Conservation (phyloP, 2,797 vertebrate species). For the Vireo griseus region DNA sequence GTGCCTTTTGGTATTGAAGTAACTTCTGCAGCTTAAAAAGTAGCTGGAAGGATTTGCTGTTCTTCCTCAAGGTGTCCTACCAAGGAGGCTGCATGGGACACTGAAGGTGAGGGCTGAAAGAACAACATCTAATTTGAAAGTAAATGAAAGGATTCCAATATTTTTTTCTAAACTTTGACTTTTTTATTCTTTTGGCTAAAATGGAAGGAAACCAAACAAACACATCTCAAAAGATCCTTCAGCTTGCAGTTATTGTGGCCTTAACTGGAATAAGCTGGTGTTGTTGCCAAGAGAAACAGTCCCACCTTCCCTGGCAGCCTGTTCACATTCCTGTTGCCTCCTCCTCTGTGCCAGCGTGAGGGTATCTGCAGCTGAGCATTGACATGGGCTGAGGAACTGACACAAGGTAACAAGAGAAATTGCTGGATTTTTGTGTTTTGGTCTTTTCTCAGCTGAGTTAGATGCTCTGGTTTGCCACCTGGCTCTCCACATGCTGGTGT, state of each 20-base stretch:
- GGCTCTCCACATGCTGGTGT: rapidly evolving
- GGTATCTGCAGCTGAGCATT: background rate
- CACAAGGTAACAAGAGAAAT: background rate
- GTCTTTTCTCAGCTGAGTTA: background rate
- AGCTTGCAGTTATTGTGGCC: background rate
- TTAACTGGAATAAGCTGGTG: background rate
- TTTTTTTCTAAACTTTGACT: background rate
- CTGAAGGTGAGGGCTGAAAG: background rate
- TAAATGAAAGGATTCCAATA: background rate
- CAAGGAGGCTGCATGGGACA: background rate
- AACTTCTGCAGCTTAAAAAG: background rate
- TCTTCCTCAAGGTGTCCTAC: background rate
- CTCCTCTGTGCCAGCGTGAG: background rate
- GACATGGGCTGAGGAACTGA: background rate
- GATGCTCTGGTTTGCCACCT: background rate
- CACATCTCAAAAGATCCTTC: background rate
- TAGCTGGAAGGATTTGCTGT: background rate
- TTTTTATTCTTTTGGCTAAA: background rate
- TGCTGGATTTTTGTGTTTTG: background rate
- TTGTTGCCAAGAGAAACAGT: conserved; percentile 23
- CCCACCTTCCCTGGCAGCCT: conserved; percentile 10
- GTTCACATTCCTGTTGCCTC: background rate
- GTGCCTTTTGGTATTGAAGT: background rate
- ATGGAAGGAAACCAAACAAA: background rate
- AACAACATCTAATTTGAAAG: background rate